Percentiles rank a stretch among this genome's conserved stretches.
Evolutionary conservation across 2,888 invertebrate genomes (phyloP).

Genomic region (Vesta saturnalis): DNA sequence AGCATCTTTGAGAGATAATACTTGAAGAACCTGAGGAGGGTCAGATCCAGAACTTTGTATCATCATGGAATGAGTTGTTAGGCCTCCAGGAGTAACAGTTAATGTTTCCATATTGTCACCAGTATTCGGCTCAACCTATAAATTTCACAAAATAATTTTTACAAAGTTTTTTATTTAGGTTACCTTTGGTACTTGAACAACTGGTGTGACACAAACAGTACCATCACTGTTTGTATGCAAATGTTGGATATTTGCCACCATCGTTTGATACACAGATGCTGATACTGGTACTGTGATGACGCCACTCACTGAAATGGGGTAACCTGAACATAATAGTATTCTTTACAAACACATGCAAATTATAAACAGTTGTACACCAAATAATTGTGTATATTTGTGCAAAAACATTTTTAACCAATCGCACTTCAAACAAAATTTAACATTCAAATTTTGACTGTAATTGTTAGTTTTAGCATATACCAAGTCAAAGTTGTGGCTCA

Average conservation of each 20-base stretch:
- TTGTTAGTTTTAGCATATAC: no score
- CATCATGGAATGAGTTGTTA: conserved; percentile 81
- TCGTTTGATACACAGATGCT: conserved; percentile 95
- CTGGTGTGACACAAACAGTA: conserved; percentile 84
- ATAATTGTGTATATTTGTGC: neutral
- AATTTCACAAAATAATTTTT: neutral
- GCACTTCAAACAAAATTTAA: no score
- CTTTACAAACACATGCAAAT: conserved; percentile 45
- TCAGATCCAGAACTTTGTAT: conserved; percentile 75
- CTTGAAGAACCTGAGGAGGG: conserved; percentile 83
- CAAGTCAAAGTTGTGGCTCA: no score
- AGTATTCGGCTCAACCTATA: conserved; percentile 78
- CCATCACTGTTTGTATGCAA: conserved; percentile 79
- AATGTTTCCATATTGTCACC: conserved; percentile 78
- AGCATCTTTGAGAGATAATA: conserved; percentile 86
- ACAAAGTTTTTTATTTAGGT: conserved; percentile 1
- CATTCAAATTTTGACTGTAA: no score
- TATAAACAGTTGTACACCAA: neutral
- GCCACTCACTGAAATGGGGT: conserved; percentile 88
- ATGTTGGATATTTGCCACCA: conserved; percentile 89
- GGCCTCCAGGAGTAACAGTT: conserved; percentile 75
- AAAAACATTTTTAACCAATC: neutral
- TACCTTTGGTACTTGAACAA: conserved; percentile 78
- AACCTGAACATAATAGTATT: conserved; percentile 66
- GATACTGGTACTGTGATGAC: conserved; percentile 96